phyloP scores from a whole-genome alignment of 2,113 vertebrate species.

The Argyrosomus japonicus region DNA sequence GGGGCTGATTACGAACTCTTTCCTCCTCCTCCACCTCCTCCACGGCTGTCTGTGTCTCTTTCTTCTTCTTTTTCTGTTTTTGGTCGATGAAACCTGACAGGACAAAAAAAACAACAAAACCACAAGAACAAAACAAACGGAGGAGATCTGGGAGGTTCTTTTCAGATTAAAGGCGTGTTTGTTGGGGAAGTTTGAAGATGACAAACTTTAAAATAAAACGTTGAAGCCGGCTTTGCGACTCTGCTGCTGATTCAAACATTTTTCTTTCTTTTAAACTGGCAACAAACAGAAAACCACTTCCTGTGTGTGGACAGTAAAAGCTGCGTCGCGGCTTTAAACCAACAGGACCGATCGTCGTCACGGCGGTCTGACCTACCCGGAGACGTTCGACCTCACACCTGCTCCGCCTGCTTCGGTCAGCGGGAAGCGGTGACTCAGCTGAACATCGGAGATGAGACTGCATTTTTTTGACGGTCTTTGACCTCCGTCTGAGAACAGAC shows the following conservation, averaged over 20 bases:
- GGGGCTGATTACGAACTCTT: conserved; percentile 15
- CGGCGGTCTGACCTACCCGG: conserved; percentile 11
- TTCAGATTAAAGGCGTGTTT: conserved; percentile 25
- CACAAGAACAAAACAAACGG: background rate
- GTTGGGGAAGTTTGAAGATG: conserved; percentile 1
- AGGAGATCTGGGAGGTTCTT: conserved; percentile 8
- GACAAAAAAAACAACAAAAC: background rate
- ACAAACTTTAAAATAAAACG: conserved; percentile 33
- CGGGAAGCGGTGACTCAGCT: conserved; percentile 27
- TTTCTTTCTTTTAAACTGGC: conserved; percentile 18
- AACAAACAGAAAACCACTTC: background rate
- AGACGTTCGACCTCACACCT: conserved; percentile 16
- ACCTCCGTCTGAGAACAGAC: conserved; percentile 24
- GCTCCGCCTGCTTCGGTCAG: conserved; percentile 7
- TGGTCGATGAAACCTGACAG: conserved; percentile 12
- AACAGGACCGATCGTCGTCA: background rate
- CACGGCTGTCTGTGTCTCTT: conserved; percentile 30
- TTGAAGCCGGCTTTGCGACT: conserved; percentile 27
- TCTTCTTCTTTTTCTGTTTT: background rate
- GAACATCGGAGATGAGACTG: background rate
- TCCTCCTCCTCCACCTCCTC: conserved; percentile 5
- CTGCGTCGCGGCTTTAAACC: conserved; percentile 32
- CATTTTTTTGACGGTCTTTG: conserved; percentile 34
- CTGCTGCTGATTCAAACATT: conserved; percentile 13
- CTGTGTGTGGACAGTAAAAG: conserved; percentile 3